Percentiles rank a stretch among this genome's conserved stretches.
These are phyloP conservation scores for Hormaphis cornu DNA, from an alignment of 1,140 invertebrate species.

Conservation along the genomic window DNA sequence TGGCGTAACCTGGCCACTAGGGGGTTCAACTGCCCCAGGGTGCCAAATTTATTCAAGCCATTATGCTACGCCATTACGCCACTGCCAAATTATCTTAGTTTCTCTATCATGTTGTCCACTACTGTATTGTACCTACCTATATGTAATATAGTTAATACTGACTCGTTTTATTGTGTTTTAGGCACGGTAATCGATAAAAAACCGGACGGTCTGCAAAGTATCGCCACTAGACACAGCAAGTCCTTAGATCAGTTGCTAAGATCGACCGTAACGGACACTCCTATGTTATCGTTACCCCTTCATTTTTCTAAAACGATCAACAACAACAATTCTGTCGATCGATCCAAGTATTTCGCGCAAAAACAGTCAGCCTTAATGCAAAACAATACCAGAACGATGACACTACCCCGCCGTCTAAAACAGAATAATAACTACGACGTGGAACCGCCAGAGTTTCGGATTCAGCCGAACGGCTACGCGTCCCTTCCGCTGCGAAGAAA, in stretches of 20 bases:
- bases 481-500: constrained; percentile 14
- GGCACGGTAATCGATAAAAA: not conserved
- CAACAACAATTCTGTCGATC: not conserved
- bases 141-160: no score
- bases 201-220: not conserved
- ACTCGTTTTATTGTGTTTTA: not conserved
- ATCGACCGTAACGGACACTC: constrained; percentile 32
- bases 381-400: constrained; percentile 1
- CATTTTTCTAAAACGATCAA: constrained; percentile 25
- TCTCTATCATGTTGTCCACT: no score
- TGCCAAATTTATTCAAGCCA: no score
- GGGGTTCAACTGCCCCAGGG: no score
- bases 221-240: constrained; percentile 59
- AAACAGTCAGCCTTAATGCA: not conserved
- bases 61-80: no score
- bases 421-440: no score
- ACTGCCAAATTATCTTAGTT: no score
- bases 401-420: constrained; percentile 11
- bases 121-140: no score
- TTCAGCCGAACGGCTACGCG: constrained; percentile 17
- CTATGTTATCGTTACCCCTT: constrained; percentile 29
- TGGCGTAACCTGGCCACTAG: no score
- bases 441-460: constrained; percentile 9
- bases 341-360: not conserved
- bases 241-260: constrained; percentile 59